Conservation (phyloP, 1,140 invertebrate species). For the Ectropis grisescens region DNA sequence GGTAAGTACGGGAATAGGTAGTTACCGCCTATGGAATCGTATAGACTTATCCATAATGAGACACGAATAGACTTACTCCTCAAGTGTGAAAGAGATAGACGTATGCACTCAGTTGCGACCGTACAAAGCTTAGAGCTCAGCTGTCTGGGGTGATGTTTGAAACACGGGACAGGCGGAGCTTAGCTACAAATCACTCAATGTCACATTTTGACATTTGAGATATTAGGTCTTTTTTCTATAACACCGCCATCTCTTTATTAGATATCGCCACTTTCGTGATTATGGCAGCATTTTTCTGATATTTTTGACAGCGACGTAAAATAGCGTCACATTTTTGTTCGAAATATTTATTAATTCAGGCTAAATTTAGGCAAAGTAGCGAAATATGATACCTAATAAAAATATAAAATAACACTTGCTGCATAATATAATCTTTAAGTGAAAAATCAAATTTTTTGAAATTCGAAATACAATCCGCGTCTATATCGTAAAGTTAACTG, state of each 20-base stretch:
- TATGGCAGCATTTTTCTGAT: too few species aligned
- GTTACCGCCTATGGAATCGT: slow-evolving; percentile 59
- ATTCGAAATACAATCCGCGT: too few species aligned
- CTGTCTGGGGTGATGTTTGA: slow-evolving; percentile 70
- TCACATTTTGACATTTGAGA: slow-evolving; percentile 72
- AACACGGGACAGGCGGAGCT: slow-evolving; percentile 71
- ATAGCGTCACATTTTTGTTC: too few species aligned
- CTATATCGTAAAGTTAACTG: slow-evolving; percentile 3
- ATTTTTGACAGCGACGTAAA: too few species aligned
- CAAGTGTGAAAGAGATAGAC: slow-evolving; percentile 40
- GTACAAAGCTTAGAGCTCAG: slow-evolving; percentile 60
- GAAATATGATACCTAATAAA: too few species aligned
- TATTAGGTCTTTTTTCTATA: slow-evolving; percentile 71
- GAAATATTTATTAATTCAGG: too few species aligned
- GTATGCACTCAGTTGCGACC: slow-evolving; percentile 49
- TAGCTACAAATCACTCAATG: slow-evolving; percentile 72
- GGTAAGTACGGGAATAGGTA: slow-evolving; percentile 60
- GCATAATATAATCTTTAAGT: too few species aligned
- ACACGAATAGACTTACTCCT: slow-evolving; percentile 23
- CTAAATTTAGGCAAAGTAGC: too few species aligned
- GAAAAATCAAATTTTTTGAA: too few species aligned
- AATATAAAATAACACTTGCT: too few species aligned
- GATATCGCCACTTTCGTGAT: slow-evolving; percentile 2
- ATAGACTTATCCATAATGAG: slow-evolving; percentile 40
- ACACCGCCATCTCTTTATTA: slow-evolving; percentile 50